Base-by-base conservation (phyloP, 2,113 vertebrate species). In the Mixornis gularis region DNA sequence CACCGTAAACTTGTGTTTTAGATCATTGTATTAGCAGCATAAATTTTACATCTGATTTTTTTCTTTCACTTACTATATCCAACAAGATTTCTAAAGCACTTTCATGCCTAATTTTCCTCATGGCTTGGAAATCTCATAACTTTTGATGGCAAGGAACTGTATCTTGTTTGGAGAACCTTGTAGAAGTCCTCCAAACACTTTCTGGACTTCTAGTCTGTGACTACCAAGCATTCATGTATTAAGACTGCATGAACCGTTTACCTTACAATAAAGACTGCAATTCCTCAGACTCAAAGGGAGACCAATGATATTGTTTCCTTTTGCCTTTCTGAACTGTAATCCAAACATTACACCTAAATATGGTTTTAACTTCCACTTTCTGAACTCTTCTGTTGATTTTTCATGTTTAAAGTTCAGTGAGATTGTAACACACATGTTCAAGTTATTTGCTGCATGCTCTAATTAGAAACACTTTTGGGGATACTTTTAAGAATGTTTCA, bases 161-260 rank as follows among this genome's bases (percentile, higher is more conserved):
- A 68, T 79, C 80, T 94, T 95, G 65, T 83, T 94, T 92, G 79
- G 82, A 97, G 49, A 95, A 93, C 80, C 38, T 93, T 60, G 30
- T 74, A 94, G 85, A 87, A 94, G 40, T 71, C 66, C 63, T 87
- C 79, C 14, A 4, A 93, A 72, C 41, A 72, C 46, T 86, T 94
- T 76, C 63, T 89, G 82, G 76, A 81, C 60, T 95, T 94, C 51
- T 51, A 85, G 34, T 74, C 69, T 82, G 64, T 85, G 76, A 65
- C 29, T 46, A 71, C 24, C 34, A 40, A 68, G 18, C 16, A 68
- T 90, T 59, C 46, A 96, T 58, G 56, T 51, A 62, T 81, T 89
- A 81, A 87, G 78, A 74, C 69, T 90, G 78, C 25, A 52, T 18
- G 74, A 94, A 81, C 6, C 9, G 2, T 68, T 82, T 72, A 62